Percentiles rank a stretch among this genome's conserved stretches.
Conservation (phyloP, 2,797 vertebrate genomes). For the Micromesistius poutassou region DNA sequence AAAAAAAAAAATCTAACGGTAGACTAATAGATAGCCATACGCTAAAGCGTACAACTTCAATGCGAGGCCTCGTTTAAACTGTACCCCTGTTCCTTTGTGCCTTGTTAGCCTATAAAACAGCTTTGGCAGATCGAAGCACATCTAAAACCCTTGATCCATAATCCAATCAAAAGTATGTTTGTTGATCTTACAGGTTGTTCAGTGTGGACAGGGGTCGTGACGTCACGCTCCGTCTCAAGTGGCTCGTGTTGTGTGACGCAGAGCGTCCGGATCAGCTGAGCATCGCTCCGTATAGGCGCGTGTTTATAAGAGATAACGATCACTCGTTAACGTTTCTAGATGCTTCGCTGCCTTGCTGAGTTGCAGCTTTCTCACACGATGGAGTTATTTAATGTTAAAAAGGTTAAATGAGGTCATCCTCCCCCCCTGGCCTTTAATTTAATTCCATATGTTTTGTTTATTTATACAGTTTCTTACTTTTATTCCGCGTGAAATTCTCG, state of each 20-base stretch:
- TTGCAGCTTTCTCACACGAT: background rate
- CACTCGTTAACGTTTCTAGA: too few relatives aligned
- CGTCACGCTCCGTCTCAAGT: conserved; percentile 64
- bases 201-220: conserved; percentile 46
- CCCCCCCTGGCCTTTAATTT: background rate
- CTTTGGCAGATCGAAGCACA: too few relatives aligned
- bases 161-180: conserved; percentile 39
- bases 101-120: too few relatives aligned
- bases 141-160: conserved; percentile 33
- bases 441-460: background rate
- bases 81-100: too few relatives aligned
- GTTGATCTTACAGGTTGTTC: conserved; percentile 32
- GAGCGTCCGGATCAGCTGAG: conserved; percentile 62
- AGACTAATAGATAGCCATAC: too few relatives aligned
- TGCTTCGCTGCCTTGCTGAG: background rate
- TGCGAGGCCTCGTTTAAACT: too few relatives aligned
- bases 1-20: too few relatives aligned
- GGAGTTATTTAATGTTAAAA: background rate
- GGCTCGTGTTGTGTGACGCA: conserved; percentile 51
- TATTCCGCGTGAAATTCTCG: background rate
- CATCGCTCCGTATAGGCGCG: conserved; percentile 35
- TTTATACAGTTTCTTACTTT: background rate
- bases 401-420: background rate
- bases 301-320: background rate
- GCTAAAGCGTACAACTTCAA: too few relatives aligned